A percentile compares a stretch with the other conserved stretches of the same genome.
These are phyloP conservation scores for Jaculus jaculus DNA, from an alignment of 2,113 vertebrate species.

Conservation along the genomic window DNA sequence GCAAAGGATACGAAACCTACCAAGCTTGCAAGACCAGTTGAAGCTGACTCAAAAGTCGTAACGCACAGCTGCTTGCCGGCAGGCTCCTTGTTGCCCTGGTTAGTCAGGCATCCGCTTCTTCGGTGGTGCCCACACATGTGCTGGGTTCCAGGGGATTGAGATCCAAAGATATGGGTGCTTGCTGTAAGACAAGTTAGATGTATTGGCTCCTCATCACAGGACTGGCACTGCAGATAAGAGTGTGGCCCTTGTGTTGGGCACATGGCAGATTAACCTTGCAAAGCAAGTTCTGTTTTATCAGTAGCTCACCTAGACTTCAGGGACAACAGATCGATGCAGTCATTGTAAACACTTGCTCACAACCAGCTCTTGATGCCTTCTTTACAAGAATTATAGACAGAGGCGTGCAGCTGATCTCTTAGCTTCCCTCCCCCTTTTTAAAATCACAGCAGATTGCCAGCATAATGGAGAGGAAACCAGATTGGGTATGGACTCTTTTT, in stretches of 20 bases:
- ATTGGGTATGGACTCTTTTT: conserved; percentile 61
- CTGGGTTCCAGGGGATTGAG: conserved; percentile 65
- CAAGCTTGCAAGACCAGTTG: conserved; percentile 77
- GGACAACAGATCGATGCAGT: conserved; percentile 78
- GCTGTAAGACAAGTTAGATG: background rate
- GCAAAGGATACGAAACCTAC: conserved; percentile 79
- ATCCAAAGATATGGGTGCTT: conserved; percentile 51
- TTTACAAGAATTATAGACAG: conserved; percentile 58
- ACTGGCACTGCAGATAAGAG: conserved; percentile 5
- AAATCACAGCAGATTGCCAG: conserved; percentile 63
- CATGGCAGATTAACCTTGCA: conserved; percentile 64
- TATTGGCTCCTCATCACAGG: conserved; percentile 26
- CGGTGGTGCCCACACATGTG: background rate
- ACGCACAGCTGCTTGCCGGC: conserved; percentile 54
- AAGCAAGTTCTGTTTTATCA: conserved; percentile 70
- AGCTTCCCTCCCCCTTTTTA: background rate
- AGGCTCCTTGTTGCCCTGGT: conserved; percentile 74
- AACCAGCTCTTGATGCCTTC: conserved; percentile 72
- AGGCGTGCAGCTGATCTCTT: conserved; percentile 38
- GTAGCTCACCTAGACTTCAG: conserved; percentile 68
- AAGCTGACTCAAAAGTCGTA: conserved; percentile 74
- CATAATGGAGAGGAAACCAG: conserved; percentile 59
- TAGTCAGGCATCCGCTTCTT: conserved; percentile 61
- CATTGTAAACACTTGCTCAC: conserved; percentile 58
- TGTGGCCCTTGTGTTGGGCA: background rate